Evolutionary conservation across 2,888 invertebrate species (phyloP), one percentile per base, ranked within the genome.

Genomic region (Anthrax anthrax): DNA sequence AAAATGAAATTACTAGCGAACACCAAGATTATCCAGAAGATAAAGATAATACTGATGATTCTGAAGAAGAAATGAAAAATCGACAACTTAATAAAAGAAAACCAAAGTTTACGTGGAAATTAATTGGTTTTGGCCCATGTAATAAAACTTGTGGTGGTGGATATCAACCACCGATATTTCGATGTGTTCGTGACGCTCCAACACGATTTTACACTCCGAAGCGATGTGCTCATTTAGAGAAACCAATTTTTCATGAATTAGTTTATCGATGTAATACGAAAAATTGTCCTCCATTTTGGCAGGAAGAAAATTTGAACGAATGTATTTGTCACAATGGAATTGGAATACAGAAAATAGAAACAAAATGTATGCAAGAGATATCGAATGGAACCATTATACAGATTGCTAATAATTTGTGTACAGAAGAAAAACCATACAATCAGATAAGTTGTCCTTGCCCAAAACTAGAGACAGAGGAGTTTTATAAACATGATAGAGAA

Each of bases 251-350:
- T 17, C 75, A 76, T 55, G 74, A 75, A 13, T 68, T 76, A 41
- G 60, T 65, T 52, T 67, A 82, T 63, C 73, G 77, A 19, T 86
- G 86, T 60, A 89, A 87, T 61, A 70, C 73, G 1, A 77, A 76
- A 36, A 80, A 86, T 0, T 91, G 91, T 60, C 79, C 85, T 8
- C 81, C 88, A 0, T 79, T 84, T 50, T 92, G 91, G 91, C 60
- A 62, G 13, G 75, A 80, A 42, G 75, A 79, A 0, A 75, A 78
- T 16, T 92, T 89, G 84, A 77, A 80, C 14, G 73, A 79, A 1
- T 92, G 92, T 59, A 79, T 81, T 13, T 90, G 92, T 62, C 84
- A 47, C 0, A 49, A 52, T 1, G 57, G 54, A 1, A 72, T 76
- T 17, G 89, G 88, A 0, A 70, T 75, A 27, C 81, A 82, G 57